phyloP scores from a whole-genome alignment of 1,140 invertebrate genomes.

The Aphaenogaster floridana region DNA sequence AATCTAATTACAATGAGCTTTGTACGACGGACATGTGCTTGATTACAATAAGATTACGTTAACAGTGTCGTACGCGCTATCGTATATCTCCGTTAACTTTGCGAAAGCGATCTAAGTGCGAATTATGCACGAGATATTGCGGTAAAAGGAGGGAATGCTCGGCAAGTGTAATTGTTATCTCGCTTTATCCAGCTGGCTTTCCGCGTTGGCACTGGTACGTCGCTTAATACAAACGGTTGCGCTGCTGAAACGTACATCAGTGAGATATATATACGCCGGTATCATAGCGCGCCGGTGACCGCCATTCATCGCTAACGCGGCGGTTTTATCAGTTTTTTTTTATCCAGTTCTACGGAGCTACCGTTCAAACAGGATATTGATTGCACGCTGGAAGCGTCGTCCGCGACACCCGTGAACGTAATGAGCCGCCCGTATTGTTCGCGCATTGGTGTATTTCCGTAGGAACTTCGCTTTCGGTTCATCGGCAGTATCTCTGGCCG shows the following conservation, averaged over 20 bases:
- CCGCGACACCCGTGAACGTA: conserved; percentile 46
- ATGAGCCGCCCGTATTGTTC: conserved; percentile 66
- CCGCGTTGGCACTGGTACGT: not conserved
- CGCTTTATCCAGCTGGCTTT: conserved; percentile 7
- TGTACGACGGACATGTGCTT: not conserved
- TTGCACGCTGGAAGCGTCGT: not conserved
- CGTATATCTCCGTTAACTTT: not conserved
- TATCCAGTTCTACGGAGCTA: not conserved
- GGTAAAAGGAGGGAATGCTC: not conserved
- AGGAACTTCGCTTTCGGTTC: conserved; percentile 36
- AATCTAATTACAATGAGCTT: not conserved
- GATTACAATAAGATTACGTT: not conserved
- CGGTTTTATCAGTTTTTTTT: conserved; percentile 1
- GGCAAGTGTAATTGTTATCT: conserved; percentile 25
- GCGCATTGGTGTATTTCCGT: conserved; percentile 20
- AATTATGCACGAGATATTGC: not conserved
- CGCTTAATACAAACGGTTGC: not conserved
- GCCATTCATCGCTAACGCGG: not conserved
- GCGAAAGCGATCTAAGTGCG: conserved; percentile 1
- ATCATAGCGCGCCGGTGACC: not conserved
- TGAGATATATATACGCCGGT: not conserved
- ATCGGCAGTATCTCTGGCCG: conserved; percentile 56
- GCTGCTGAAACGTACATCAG: not conserved
- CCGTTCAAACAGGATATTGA: conserved; percentile 10
- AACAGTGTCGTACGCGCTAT: not conserved